phyloP scores from a whole-genome alignment of 1,140 invertebrate genomes.

The Pseudomyrmex sp. region DNA sequence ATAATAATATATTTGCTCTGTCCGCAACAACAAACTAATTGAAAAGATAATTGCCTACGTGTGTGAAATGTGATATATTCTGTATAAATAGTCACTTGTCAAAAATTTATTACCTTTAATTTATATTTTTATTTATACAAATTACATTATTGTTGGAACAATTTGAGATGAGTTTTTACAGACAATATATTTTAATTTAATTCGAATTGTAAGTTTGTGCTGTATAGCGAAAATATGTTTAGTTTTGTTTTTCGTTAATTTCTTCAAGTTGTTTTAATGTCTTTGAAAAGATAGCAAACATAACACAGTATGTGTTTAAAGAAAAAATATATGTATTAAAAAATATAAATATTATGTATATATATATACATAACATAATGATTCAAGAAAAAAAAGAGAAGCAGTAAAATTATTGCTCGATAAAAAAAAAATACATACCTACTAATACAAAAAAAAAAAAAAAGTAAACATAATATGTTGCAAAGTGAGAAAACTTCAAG shows the following conservation, averaged over 20 bases:
- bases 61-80: slow-evolving; percentile 22
- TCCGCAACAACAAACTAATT: slow-evolving; percentile 14
- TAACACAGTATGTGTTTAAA: slow-evolving; percentile 26
- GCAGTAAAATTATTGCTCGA: not conserved
- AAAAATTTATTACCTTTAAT: too few species aligned
- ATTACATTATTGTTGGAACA: not conserved
- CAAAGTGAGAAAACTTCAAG: slow-evolving; percentile 22
- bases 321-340: too few species aligned
- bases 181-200: slow-evolving; percentile 20
- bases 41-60: slow-evolving; percentile 1
- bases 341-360: not conserved
- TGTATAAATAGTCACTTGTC: not conserved
- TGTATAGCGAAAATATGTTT: slow-evolving; percentile 4
- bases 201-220: not conserved
- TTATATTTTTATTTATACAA: too few species aligned
- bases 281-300: slow-evolving; percentile 15
- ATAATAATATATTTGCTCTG: not conserved
- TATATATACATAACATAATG: not conserved
- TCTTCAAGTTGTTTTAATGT: not conserved
- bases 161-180: not conserved
- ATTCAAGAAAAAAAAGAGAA: slow-evolving; percentile 8
- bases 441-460: slow-evolving; percentile 14
- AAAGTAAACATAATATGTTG: not conserved
- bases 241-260: not conserved
- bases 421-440: slow-evolving; percentile 42